phyloP scores from a whole-genome alignment of 2,113 vertebrate genomes.

The Glaucidium brasilianum region DNA sequence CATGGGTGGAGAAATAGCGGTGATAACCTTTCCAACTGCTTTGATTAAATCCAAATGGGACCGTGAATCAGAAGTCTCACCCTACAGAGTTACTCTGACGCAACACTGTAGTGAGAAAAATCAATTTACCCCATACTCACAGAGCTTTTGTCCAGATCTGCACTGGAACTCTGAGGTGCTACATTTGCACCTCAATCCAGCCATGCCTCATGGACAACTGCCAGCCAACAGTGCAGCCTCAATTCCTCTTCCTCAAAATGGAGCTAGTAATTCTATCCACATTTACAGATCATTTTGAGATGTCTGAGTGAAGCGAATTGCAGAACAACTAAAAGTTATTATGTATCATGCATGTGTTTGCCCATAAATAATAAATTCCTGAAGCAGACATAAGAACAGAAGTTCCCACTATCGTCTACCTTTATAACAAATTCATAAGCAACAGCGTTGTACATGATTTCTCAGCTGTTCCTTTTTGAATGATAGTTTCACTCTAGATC shows the following conservation, averaged over 20 bases:
- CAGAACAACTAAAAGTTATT: conserved; percentile 32
- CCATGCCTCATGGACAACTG: not conserved
- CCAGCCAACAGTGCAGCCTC: not conserved
- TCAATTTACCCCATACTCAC: not conserved
- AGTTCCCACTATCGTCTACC: not conserved
- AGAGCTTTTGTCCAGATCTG: not conserved
- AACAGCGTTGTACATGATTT: not conserved
- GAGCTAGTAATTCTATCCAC: not conserved
- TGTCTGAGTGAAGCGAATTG: conserved; percentile 11
- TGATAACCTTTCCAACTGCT: not conserved
- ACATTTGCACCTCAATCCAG: not conserved
- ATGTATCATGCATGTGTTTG: conserved; percentile 46
- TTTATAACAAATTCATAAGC: conserved; percentile 64
- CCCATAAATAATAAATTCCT: conserved; percentile 58
- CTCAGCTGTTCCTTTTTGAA: not conserved
- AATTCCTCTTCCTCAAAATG: not conserved
- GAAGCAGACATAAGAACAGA: not conserved
- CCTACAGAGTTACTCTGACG: not conserved
- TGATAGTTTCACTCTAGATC: not conserved
- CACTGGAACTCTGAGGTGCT: not conserved
- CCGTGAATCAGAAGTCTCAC: not conserved
- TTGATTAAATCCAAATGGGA: not conserved
- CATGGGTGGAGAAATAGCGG: not conserved
- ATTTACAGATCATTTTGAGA: conserved; percentile 34
- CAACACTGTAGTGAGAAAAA: not conserved